Evolutionary conservation across 1,140 invertebrate genomes (phyloP), one percentile per base, ranked within the genome.

Genomic region (Apis laboriosa): DNA sequence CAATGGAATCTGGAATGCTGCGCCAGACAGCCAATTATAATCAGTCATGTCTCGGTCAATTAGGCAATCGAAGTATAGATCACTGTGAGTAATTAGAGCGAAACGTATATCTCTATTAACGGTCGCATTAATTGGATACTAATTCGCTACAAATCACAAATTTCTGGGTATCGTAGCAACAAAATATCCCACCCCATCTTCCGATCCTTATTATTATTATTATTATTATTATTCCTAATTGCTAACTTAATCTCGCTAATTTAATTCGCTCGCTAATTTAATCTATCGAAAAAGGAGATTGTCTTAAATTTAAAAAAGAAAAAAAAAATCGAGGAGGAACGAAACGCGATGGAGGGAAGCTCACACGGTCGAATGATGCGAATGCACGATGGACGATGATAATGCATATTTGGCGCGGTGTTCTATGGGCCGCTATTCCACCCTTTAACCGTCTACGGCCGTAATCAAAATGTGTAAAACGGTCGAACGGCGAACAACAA

Each of bases 381-480:
- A 43, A 43, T 7, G 34, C 34, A 43, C 4, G 19, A 19, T 60
- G 53, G 64, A 43, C 24, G 61, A 74, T 77, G 63, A 77, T 74
- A 77, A 86, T 64, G 67, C 61, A 66, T 63, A 86, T 86, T 86
- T 84, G 51, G 56, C 79, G 71, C 49, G 70, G 67, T 13, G 70
- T 64, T 55, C 61, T 49, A 72, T 28, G 12, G 34, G 34, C 21
- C 58, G 28, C 55, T 70, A 63, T 68, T 66, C 56, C 61, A 34
- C 24, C 34, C 34, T 43, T 43, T 43, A 43, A 43, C 34, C 34
- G 71, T 19, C 21, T n/a, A 73, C 49, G 60, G 24, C n/a, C 72
- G 60, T 77, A 82, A 87, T 87, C 78, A 85, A 88, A 88, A 88
- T 83, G 77, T 83, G 77, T 85, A 87, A 84, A 88, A 87, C 61